These are phyloP conservation scores for Gryllus bimaculatus DNA, from an alignment of 1,140 invertebrate species.

Conservation along the genomic window DNA sequence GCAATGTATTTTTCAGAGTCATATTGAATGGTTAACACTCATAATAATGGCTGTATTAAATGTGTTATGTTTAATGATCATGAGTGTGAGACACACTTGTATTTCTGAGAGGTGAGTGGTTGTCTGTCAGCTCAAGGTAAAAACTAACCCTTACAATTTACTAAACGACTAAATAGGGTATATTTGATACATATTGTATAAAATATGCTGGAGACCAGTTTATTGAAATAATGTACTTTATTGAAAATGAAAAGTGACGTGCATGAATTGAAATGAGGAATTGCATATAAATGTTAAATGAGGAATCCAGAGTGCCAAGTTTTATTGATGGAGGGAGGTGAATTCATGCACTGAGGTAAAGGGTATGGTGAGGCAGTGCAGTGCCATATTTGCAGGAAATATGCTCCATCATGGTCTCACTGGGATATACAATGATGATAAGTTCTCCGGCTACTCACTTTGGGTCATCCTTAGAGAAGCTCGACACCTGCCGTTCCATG, in stretches of 20 bases:
- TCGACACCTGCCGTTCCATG: conserved; percentile 4
- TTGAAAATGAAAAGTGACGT: background rate
- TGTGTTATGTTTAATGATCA: background rate
- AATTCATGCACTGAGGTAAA: background rate
- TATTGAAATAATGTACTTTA: background rate
- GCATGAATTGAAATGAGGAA: background rate
- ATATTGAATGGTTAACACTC: too few relatives aligned
- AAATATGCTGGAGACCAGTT: conserved; percentile 20
- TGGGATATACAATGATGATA: too few relatives aligned
- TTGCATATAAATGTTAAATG: background rate
- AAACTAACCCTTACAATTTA: background rate
- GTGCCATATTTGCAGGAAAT: background rate
- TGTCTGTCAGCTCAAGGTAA: background rate
- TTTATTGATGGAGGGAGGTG: background rate
- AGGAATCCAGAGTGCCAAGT: background rate
- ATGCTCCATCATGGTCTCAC: too few relatives aligned
- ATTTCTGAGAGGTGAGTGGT: background rate
- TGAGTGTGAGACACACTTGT: background rate
- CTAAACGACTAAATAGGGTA: background rate
- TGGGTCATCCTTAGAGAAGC: conserved; percentile 32
- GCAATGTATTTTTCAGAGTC: too few relatives aligned
- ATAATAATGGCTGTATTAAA: too few relatives aligned
- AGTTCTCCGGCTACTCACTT: conserved; percentile 39
- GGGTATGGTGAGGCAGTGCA: background rate
- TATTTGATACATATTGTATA: background rate